Base-by-base conservation (phyloP, 1,140 invertebrate species). In the Lucilia cuprina region DNA sequence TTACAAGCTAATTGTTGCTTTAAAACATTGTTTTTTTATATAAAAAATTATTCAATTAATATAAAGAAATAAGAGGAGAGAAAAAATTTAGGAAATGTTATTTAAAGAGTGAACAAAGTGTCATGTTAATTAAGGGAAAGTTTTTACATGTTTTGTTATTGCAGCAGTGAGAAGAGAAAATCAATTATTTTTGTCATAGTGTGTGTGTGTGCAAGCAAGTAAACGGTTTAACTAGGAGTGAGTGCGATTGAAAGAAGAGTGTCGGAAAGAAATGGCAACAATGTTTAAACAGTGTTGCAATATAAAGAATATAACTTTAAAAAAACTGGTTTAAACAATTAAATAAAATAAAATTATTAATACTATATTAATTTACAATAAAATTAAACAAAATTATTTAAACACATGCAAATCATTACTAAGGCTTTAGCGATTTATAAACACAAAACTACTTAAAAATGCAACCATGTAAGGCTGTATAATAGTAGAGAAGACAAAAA, bases 151-250 rank as follows among this genome's bases (percentile, higher is more conserved):
- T 19, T 70, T 70, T 70, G 65, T 25, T 70, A 75, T 12, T 47
- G 55, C 77, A 84, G 55, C 77, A 84, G 83, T 84, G 77, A 84
- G 83, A 82, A 84, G 83, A 82, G 83, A 60, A 84, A 84, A 84
- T 84, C 83, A 84, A 84, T 84, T 84, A 80, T 80, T 50, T 83
- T 35, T 83, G 35, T 83, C 34, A 41, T 83, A 47, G 34, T 78
- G 74, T 78, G 14, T 49, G 41, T 80, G 77, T 19, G n/a, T 47
- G 25, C 25, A 30, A 30, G 25, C 25, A 17, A n/a, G 47, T 78
- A 47, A 17, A 78, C 77, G 77, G 41, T 47, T 78, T 78, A 21
- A 19, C 35, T 75, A 75, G 17, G 35, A 19, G 41, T 78, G 14
- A 10, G 77, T 19, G 17, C 19, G 77, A 21, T 10, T 80, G 77